These are phyloP conservation scores for Cheiracanthium punctorium DNA, from an alignment of 2,888 invertebrate genomes.

Conservation along the genomic window DNA sequence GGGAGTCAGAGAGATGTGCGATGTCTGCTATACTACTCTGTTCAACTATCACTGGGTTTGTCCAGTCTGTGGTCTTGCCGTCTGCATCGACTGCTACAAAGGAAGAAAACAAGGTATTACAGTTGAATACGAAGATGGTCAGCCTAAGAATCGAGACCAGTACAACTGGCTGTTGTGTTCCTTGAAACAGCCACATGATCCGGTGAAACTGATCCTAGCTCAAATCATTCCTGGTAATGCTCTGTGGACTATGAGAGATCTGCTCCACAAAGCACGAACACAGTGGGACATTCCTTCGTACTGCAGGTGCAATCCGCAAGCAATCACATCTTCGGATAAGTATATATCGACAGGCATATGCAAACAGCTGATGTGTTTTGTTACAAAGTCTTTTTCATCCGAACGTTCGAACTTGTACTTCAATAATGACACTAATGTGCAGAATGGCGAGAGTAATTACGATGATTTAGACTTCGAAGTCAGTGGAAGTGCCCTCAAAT, in stretches of 20 bases:
- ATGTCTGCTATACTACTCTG: conserved; percentile 96
- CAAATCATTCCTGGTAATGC: conserved; percentile 92
- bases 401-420: background rate
- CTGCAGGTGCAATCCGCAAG: conserved; percentile 42
- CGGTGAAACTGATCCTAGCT: conserved; percentile 90
- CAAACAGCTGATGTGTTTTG: conserved; percentile 63
- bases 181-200: conserved; percentile 86
- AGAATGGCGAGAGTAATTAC: conserved; percentile 17
- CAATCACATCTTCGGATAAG: conserved; percentile 20
- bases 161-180: conserved; percentile 92
- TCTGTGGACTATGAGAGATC: conserved; percentile 77
- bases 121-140: conserved; percentile 53
- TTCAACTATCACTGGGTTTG: conserved; percentile 99
- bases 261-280: conserved; percentile 86
- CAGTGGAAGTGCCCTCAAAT: conserved; percentile 24
- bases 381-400: conserved; percentile 27
- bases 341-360: conserved; percentile 42
- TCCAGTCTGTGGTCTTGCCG: conserved; percentile 95
- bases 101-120: conserved; percentile 81
- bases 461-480: conserved; percentile 52
- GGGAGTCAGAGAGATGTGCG: conserved; percentile 97
- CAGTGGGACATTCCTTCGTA: conserved; percentile 85
- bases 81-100: conserved; percentile 97
- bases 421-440: conserved; percentile 9
- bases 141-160: conserved; percentile 81